Percentiles rank a stretch among this genome's conserved stretches.
phyloP scores from a whole-genome alignment of 2,113 vertebrate species.

The Plectropomus leopardus region DNA sequence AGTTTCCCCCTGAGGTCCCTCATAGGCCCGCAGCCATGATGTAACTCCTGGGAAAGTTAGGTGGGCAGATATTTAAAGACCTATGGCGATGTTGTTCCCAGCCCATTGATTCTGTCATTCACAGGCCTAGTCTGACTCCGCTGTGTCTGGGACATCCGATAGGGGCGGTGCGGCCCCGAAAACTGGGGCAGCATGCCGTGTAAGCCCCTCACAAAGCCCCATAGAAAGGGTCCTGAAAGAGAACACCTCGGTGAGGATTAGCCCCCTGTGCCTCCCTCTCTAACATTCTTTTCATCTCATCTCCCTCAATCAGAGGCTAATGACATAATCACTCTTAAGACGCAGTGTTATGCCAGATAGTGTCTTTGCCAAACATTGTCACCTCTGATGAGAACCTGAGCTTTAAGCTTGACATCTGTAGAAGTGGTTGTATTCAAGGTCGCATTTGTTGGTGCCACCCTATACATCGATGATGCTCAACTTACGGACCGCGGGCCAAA shows the following conservation, averaged over 20 bases:
- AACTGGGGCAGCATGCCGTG: constrained; percentile 83
- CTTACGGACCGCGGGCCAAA: too few species aligned
- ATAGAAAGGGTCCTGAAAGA: constrained; percentile 86
- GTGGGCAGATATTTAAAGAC: constrained; percentile 83
- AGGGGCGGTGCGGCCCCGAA: constrained; percentile 80
- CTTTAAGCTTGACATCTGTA: constrained; percentile 49
- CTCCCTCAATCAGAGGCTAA: constrained; percentile 82
- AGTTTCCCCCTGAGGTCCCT: constrained; percentile 33
- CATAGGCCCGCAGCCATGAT: constrained; percentile 77
- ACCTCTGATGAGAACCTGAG: constrained; percentile 71
- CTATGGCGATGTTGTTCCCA: constrained; percentile 80
- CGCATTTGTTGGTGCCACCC: constrained; percentile 37
- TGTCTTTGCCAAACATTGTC: constrained; percentile 77
- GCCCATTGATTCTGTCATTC: constrained; percentile 86
- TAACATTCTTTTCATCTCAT: constrained; percentile 85
- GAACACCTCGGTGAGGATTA: constrained; percentile 87
- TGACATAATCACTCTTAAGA: constrained; percentile 85
- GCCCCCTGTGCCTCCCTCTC: constrained; percentile 68
- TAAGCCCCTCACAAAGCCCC: constrained; percentile 85
- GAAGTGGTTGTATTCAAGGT: constrained; percentile 54
- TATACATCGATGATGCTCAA: too few species aligned
- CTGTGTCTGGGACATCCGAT: constrained; percentile 88
- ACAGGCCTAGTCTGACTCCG: constrained; percentile 83
- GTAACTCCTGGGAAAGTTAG: constrained; percentile 85
- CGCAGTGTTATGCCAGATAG: constrained; percentile 74